Base-by-base conservation (phyloP, 53 echinoderm and acorn worm genomes). In the Patiria pectinifera region DNA sequence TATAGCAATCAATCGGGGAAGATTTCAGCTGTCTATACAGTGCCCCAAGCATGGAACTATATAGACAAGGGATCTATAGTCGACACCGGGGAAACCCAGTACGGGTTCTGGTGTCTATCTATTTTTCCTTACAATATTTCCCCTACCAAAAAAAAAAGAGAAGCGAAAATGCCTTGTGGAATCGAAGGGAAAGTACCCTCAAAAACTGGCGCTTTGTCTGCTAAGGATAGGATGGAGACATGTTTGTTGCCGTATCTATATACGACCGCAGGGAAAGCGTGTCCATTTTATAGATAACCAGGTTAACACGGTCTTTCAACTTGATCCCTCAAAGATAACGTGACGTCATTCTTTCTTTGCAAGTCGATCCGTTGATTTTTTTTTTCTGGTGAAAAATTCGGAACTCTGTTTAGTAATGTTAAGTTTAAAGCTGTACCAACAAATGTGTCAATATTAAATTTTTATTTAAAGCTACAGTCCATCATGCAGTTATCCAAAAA, bases 1-100 rank as follows among this genome's bases (percentile, higher is more conserved):
- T 11, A 11, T 66, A 82, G 23, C 49, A 82, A 58, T 53, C 21
- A 82, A 59, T 82, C 18, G 44, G 82, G 59, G 58, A 82, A 61
- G 61, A 22, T 83, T 83, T 62, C 83, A 83, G 63, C 83, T 83
- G 83, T 26, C 62, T 10, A 24, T 83, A 35, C 59, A 60, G 59
- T 61, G 83, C 83, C 83, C 24, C 83, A 26, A 82, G 62, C 59
- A 61, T 24, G 43, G 14, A 83, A 59, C 83, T 12, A 12, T 8
- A 60, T 8, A 66, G 66, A 66, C 66, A 18, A 18, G 14, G 66
- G 66, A 66, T 66, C 66, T 66, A 66, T 66, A 15, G 14, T 66
- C 19, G 19, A 66, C 53, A 53, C 5, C 5, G 53, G 53, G 53
- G 66, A 66, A 18, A 66, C 15, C 19, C 6, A 3, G 66, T 15